Evolutionary conservation across 1,140 invertebrate species (phyloP).

Genomic region (Gonioctena quinquepunctata): DNA sequence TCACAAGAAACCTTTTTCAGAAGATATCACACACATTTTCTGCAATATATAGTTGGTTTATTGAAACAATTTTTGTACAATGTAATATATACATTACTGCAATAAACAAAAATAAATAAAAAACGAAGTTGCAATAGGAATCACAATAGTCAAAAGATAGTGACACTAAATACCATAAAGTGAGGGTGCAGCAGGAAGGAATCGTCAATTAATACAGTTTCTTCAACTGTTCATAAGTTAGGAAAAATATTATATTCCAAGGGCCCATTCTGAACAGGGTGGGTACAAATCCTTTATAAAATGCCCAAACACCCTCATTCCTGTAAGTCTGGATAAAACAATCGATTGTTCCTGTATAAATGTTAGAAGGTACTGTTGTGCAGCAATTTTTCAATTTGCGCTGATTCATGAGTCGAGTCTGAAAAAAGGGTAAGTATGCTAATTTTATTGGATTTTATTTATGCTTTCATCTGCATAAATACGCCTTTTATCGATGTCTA

Average conservation of each 20-base stretch:
- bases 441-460: no score
- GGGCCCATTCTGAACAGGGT: constrained; percentile 82
- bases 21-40: no score
- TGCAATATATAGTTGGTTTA: neutral
- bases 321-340: constrained; percentile 84
- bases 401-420: constrained; percentile 94
- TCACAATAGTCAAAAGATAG: constrained; percentile 9
- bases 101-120: constrained; percentile 15
- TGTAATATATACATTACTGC: constrained; percentile 29
- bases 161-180: constrained; percentile 15
- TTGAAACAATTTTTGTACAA: constrained; percentile 6
- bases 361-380: constrained; percentile 55
- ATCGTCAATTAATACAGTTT: constrained; percentile 59
- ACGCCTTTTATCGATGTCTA: neutral
- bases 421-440: constrained; percentile 48
- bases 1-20: no score
- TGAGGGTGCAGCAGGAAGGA: neutral
- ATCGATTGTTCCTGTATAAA: constrained; percentile 87
- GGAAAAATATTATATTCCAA: constrained; percentile 96
- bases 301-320: constrained; percentile 77
- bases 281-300: constrained; percentile 85
- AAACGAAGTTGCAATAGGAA: neutral
- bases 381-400: constrained; percentile 64
- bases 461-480: no score
- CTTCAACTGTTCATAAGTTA: constrained; percentile 92